These are phyloP conservation scores for Zoanthus solanderi DNA, from an alignment of 92 coral and sea anemone species.

Conservation along the genomic window DNA sequence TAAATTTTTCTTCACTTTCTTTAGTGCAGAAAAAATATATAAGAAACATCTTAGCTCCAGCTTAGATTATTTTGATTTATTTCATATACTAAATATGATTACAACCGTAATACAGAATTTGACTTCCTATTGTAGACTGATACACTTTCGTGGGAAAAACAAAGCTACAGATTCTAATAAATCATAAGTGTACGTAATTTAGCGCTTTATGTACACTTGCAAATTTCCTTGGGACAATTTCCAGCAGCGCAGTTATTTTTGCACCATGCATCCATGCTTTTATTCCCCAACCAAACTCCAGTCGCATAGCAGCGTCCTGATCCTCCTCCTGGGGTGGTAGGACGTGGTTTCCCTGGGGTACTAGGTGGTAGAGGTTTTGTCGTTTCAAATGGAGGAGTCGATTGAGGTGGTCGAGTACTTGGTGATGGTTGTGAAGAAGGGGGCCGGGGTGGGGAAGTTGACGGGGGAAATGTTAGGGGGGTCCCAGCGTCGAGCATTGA, in stretches of 20 bases:
- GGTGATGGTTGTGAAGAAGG: conserved; percentile 2
- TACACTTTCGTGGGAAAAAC: not conserved
- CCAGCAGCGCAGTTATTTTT: conserved; percentile 29
- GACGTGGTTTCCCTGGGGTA: not conserved
- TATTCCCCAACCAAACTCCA: conserved; percentile 18
- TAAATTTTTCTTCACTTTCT: not conserved
- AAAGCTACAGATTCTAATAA: not conserved
- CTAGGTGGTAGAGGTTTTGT: conserved; percentile 11
- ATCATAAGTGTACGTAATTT: not conserved
- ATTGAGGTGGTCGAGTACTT: not conserved
- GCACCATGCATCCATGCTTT: conserved; percentile 21
- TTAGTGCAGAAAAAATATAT: not conserved
- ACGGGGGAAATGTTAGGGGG: conserved; percentile 15
- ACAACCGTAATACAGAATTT: not conserved
- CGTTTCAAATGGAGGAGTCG: not conserved
- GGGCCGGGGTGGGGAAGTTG: conserved; percentile 10
- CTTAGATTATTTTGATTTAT: not conserved
- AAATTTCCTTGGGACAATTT: conserved; percentile 1
- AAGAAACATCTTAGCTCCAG: not conserved
- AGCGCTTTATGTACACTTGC: not conserved
- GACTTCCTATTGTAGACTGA: not conserved
- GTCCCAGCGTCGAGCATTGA: conserved; percentile 18
- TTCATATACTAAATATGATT: not conserved
- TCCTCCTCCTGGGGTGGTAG: conserved; percentile 16
- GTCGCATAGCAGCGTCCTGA: conserved; percentile 10